A percentile compares a stretch with the other conserved stretches of the same genome.
These are phyloP conservation scores for Caranx ignobilis DNA, from an alignment of 2,113 vertebrate species.

Conservation along the genomic window DNA sequence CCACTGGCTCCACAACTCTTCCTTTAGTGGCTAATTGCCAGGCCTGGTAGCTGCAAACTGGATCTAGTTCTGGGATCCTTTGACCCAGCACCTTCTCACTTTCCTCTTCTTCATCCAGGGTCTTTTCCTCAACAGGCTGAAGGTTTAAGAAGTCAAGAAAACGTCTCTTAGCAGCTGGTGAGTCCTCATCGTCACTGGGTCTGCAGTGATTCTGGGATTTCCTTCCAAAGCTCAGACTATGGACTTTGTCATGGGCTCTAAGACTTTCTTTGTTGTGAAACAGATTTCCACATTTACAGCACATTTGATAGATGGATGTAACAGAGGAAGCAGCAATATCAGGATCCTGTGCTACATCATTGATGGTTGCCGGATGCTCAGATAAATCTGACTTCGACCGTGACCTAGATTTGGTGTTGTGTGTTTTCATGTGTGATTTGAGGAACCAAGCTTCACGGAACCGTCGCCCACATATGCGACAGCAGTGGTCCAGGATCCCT, in stretches of 20 bases:
- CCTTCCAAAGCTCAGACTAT: constrained; percentile 79
- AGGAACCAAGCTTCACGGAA: constrained; percentile 98
- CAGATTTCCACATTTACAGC: constrained; percentile 94
- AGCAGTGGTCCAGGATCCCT: constrained; percentile 92
- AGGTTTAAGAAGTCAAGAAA: constrained; percentile 90
- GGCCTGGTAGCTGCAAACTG: constrained; percentile 94
- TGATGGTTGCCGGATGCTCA: constrained; percentile 92
- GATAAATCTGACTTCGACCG: constrained; percentile 84
- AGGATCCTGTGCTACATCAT: constrained; percentile 90
- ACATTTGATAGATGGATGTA: constrained; percentile 91
- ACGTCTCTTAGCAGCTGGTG: constrained; percentile 85
- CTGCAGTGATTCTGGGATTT: constrained; percentile 60
- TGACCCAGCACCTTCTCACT: constrained; percentile 78
- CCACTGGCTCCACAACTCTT: constrained; percentile 89
- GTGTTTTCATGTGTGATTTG: constrained; percentile 98
- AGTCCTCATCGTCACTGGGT: constrained; percentile 69
- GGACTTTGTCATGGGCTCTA: constrained; percentile 89
- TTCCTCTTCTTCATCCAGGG: constrained; percentile 32
- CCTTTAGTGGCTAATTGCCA: constrained; percentile 95
- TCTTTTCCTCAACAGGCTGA: constrained; percentile 76
- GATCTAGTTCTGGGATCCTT: constrained; percentile 92
- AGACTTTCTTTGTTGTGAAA: constrained; percentile 93
- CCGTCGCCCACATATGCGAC: constrained; percentile 92
- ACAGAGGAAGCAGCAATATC: constrained; percentile 66
- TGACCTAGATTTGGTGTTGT: constrained; percentile 86